A percentile compares a stretch with the other conserved stretches of the same genome.
Evolutionary conservation across 2,113 vertebrate species (phyloP).

Genomic region (Rhynchopsitta pachyrhyncha): DNA sequence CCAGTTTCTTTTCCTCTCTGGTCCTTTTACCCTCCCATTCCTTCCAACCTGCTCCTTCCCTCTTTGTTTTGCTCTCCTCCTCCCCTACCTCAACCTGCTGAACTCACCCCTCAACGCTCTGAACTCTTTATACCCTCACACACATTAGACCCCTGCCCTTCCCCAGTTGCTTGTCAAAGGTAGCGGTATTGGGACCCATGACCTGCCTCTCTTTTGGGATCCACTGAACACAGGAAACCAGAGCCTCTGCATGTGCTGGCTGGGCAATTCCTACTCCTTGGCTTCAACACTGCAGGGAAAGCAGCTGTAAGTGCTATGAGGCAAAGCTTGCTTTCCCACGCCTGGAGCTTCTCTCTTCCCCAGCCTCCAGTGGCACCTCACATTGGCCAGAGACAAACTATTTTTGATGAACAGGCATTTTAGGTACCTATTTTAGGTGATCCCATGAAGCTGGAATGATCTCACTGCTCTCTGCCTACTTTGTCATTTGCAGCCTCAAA

Average conservation of each 20-base stretch:
- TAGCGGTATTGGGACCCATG: rapidly evolving
- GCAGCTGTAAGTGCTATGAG: not conserved
- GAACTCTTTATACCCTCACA: not conserved
- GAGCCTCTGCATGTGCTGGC: not conserved
- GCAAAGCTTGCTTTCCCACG: not conserved
- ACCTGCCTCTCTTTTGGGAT: not conserved
- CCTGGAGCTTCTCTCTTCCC: not conserved
- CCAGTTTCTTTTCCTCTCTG: not conserved
- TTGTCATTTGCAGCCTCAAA: not conserved
- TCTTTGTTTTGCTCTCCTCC: not conserved
- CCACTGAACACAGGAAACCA: not conserved
- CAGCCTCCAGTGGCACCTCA: not conserved
- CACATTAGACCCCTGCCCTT: not conserved
- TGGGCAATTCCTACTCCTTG: not conserved
- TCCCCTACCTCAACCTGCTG: not conserved
- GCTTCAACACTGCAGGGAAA: not conserved
- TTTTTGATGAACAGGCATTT: not conserved
- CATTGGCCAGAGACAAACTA: not conserved
- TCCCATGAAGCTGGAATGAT: not conserved
- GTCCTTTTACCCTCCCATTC: not conserved
- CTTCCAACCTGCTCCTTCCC: not conserved
- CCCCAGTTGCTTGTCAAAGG: not conserved
- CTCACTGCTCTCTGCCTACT: not conserved
- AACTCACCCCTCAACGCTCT: not conserved
- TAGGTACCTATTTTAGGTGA: not conserved